These are phyloP conservation scores for Tigriopus californicus DNA, from an alignment of 2,888 invertebrate genomes.

Conservation along the genomic window DNA sequence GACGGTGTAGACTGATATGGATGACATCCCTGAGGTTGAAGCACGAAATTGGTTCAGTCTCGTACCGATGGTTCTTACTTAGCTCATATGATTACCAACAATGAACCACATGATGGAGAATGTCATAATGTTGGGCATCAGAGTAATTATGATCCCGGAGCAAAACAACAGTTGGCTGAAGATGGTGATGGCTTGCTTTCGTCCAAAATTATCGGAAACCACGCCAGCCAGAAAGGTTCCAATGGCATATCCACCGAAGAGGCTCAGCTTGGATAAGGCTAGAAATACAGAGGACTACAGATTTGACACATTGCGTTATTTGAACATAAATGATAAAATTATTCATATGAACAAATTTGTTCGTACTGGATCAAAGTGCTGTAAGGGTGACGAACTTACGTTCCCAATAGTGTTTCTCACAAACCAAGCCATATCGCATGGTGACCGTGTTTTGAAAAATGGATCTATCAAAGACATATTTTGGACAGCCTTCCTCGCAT, in stretches of 20 bases:
- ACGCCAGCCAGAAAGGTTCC: conserved; percentile 14
- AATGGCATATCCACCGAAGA: conserved; percentile 11
- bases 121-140: background rate
- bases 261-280: background rate
- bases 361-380: too few relatives aligned
- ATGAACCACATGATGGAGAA: conserved; percentile 3
- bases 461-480: background rate
- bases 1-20: conserved; percentile 10
- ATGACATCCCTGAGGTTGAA: background rate
- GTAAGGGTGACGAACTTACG: conserved; percentile 2
- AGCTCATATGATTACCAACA: background rate
- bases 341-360: too few relatives aligned
- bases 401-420: background rate
- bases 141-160: background rate
- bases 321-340: background rate
- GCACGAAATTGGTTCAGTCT: background rate
- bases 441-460: background rate
- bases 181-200: conserved; percentile 3
- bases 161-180: conserved; percentile 1
- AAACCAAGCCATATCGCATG: background rate
- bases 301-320: background rate
- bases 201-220: conserved; percentile 12
- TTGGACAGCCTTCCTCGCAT: background rate
- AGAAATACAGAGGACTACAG: background rate
- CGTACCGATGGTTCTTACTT: background rate